Conservation (phyloP, 2,797 vertebrate species). For the Fistularia tabacaria region DNA sequence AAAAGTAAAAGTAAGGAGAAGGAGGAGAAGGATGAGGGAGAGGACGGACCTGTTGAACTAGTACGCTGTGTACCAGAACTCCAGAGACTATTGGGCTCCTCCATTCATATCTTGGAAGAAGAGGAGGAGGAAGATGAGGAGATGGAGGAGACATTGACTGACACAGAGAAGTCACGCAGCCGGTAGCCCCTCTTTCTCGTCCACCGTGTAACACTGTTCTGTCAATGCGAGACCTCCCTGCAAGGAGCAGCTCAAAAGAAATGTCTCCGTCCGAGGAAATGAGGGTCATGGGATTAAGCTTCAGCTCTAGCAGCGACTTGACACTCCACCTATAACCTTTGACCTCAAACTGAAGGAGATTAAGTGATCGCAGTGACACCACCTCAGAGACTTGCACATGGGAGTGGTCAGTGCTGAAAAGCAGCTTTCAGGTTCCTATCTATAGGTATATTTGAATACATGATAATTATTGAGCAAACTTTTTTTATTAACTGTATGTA, state of each 20-base stretch:
- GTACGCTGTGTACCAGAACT: conserved; percentile 90
- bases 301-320: conserved; percentile 39
- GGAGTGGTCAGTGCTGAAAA: conserved; percentile 59
- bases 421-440: conserved; percentile 76
- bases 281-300: conserved; percentile 41
- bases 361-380: conserved; percentile 39
- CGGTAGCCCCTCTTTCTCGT: conserved; percentile 61
- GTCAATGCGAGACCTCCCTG: conserved; percentile 17
- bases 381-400: conserved; percentile 51
- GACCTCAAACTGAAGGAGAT: conserved; percentile 59
- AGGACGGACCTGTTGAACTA: conserved; percentile 84
- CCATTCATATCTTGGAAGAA: conserved; percentile 80
- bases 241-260: conserved; percentile 68
- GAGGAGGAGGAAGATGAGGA: conserved; percentile 62
- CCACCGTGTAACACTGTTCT: conserved; percentile 11
- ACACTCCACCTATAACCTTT: conserved; percentile 54
- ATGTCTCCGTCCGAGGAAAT: conserved; percentile 55
- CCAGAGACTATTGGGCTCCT: conserved; percentile 89
- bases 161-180: conserved; percentile 49
- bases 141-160: conserved; percentile 25
- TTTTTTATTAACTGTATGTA: conserved; percentile 68
- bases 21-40: conserved; percentile 23
- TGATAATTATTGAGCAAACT: conserved; percentile 48
- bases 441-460: conserved; percentile 76
- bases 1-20: conserved; percentile 52